Evolutionary conservation across 1,140 invertebrate genomes (phyloP), one percentile per base, ranked within the genome.

Genomic region (Lepidurus packardi): DNA sequence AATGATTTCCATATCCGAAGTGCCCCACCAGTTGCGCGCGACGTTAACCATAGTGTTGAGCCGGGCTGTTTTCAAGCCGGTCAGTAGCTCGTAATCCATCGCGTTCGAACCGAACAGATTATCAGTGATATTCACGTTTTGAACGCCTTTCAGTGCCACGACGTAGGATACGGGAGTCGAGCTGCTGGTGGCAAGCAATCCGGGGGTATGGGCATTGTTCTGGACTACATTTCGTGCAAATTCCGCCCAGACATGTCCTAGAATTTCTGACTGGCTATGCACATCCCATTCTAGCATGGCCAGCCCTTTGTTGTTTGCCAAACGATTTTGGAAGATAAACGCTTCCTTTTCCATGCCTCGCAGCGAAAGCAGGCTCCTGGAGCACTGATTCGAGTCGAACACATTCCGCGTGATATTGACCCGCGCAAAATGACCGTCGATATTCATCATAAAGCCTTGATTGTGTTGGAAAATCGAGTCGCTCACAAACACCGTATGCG

Each of bases 271-370:
- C 83, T 98, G 95, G 83, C 95, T 97, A 82, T 95, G 90, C 43
- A 93, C 91, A 79, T 90, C 90, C 82, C 98, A 94, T 83, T 97
- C 92, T 1, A 98, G 88, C 86, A 98, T 92, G 82, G 90, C 94
- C n/a, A 89, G 88, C 0, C 93, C 94, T 74, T 87, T 90, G 83
- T 99, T 99, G 25, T 88, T 86, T 80, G 91, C 88, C 53, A 99
- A 93, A 76, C 82, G 80, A 83, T 93, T 92, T 83, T 86, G 92
- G 90, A 82, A 90, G 84, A 89, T 91, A 42, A 90, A 87, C 85
- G 98, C 88, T 82, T 93, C 91, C 85, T 99, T 99, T 85, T 99
- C 98, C 96, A 98, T 99, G 16, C 98, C 98, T 77, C 90, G 87
- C 6, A 99, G 87, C 0, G 91, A 90, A 3, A 99, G 88, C 16